Conservation (phyloP, 2,113 vertebrate species). For the Passer domesticus region DNA sequence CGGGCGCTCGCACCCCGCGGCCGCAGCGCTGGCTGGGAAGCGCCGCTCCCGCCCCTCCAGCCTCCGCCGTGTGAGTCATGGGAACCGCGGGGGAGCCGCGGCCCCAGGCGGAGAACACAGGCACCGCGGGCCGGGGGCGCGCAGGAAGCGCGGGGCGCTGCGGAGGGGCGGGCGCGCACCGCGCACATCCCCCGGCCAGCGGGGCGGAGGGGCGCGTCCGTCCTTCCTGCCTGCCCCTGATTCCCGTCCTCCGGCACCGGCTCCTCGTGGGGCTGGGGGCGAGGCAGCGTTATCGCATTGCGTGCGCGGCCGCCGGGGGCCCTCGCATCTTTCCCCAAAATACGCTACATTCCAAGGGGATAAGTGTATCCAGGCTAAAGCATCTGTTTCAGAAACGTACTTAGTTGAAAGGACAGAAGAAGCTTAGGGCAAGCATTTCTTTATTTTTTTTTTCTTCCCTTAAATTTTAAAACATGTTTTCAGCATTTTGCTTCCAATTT, state of each 20-base stretch:
- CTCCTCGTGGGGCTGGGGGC: neutral
- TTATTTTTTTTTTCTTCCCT: neutral
- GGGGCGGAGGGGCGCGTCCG: rapidly evolving
- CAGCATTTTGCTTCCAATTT: neutral
- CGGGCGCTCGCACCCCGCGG: neutral
- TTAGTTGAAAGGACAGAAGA: neutral
- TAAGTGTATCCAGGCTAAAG: neutral
- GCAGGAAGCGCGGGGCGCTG: neutral
- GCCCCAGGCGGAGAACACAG: rapidly evolving
- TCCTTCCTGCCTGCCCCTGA: rapidly evolving
- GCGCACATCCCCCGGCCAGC: neutral
- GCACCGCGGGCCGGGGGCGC: neutral
- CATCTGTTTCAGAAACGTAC: neutral
- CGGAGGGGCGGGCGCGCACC: neutral
- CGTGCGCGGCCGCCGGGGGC: too few relatives aligned
- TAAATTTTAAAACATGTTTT: neutral
- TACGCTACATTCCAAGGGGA: neutral
- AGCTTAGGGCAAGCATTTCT: neutral
- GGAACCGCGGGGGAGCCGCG: neutral
- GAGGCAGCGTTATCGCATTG: rapidly evolving
- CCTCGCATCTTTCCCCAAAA: rapidly evolving
- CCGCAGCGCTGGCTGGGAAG: neutral
- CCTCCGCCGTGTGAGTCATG: neutral
- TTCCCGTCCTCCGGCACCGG: rapidly evolving
- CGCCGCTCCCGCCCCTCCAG: neutral